phyloP scores from a whole-genome alignment of 2,888 invertebrate genomes.

The Incurvaria masculella region DNA sequence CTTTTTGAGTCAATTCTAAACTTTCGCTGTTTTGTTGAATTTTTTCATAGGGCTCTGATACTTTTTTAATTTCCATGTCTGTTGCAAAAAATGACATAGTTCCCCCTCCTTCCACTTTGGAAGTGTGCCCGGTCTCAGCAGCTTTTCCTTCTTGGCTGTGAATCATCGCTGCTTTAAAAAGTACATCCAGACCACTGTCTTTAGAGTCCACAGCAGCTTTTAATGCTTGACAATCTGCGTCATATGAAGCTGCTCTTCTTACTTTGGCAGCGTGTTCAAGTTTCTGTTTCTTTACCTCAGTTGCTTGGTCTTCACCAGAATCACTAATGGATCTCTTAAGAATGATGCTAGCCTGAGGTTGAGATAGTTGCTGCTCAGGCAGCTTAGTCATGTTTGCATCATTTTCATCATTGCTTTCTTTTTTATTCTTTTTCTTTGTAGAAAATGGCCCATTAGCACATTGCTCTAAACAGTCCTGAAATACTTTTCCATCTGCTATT shows the following conservation, averaged over 20 bases:
- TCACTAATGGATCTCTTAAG: constrained; percentile 48
- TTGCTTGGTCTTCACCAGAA: constrained; percentile 42
- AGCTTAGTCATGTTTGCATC: constrained; percentile 26
- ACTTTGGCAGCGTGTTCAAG: constrained; percentile 44
- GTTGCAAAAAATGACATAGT: no score
- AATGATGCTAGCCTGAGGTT: constrained; percentile 45
- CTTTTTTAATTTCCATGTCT: no score
- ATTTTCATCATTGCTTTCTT: constrained; percentile 15
- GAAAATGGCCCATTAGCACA: constrained; percentile 44
- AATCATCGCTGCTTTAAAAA: neutral
- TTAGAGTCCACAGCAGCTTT: constrained; percentile 19
- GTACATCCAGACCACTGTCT: neutral
- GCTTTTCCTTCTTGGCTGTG: neutral
- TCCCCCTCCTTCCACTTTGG: no score
- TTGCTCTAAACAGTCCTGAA: constrained; percentile 54
- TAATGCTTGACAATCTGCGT: constrained; percentile 31
- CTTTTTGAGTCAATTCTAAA: no score
- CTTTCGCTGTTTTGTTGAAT: no score
- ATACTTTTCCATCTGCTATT: constrained; percentile 56
- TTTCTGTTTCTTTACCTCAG: constrained; percentile 39
- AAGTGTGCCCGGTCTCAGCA: no score
- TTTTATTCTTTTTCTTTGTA: constrained; percentile 29
- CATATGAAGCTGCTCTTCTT: constrained; percentile 43
- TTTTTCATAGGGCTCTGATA: no score
- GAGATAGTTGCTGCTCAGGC: constrained; percentile 18